phyloP scores from a whole-genome alignment of 23 tunicate genomes.

The Botrylloides violaceus region DNA sequence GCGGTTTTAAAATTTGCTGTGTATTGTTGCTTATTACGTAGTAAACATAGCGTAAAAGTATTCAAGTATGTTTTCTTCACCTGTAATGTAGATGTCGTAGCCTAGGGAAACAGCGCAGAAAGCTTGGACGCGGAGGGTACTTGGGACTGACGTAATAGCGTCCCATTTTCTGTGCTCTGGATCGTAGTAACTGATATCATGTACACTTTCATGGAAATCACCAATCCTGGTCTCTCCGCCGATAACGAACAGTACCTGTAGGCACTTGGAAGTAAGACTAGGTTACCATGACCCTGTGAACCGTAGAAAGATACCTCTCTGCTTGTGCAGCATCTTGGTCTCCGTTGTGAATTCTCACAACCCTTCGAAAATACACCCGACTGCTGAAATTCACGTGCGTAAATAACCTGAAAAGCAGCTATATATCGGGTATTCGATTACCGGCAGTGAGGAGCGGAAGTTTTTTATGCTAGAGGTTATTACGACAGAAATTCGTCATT shows the following conservation, averaged over 20 bases:
- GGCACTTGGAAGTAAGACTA: too few species aligned
- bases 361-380: conserved; percentile 27
- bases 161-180: conserved; percentile 50
- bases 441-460: too few species aligned
- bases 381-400: conserved; percentile 40
- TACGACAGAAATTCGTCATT: not conserved
- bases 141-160: conserved; percentile 5
- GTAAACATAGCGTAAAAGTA: not conserved
- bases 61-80: conserved; percentile 5
- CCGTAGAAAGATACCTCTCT: conserved; percentile 75
- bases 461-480: not conserved
- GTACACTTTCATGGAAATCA: conserved; percentile 23
- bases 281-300: too few species aligned
- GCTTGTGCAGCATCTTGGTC: conserved; percentile 66
- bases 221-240: conserved; percentile 55
- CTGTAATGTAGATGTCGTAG: conserved; percentile 65
- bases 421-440: too few species aligned
- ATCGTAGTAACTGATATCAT: conserved; percentile 51
- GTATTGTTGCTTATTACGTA: not conserved
- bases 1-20: not conserved
- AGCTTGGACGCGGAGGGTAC: conserved; percentile 31
- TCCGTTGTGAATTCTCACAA: conserved; percentile 42
- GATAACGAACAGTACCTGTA: conserved; percentile 63
- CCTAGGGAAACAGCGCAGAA: conserved; percentile 50
- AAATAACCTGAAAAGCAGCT: conserved; percentile 25